Base-by-base conservation (phyloP, 2,113 vertebrate genomes). In the Thamnophis sirtalis region DNA sequence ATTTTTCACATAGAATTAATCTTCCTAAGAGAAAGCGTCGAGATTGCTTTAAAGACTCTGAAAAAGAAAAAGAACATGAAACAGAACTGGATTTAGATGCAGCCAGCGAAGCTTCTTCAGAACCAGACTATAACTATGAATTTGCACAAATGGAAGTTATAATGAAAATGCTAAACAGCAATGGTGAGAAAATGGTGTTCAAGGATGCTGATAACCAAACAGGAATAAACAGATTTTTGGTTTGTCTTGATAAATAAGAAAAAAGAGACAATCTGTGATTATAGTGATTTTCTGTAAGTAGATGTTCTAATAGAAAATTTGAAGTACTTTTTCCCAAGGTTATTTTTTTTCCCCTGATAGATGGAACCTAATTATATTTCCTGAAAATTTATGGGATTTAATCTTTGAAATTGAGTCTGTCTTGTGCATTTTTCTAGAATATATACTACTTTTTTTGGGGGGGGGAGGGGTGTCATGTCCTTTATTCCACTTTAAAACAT, bases 71-170 rank as follows among this genome's bases (percentile, higher is more conserved):
- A 68, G 63, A 68, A 68, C 63, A 96, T 98, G 9, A 97, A 0
- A 91, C 98, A 0, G 99, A 99, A n/a, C 98, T 96, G 13, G 99
- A 99, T 56, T 85, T 99, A 94, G 99, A 99, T 94, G 98, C 98
- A 0, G 98, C 98, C 90, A 99, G 99, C n/a, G 99, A 99, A 96
- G 98, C 99, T 8, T 99, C 99, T n/a, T 99, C 99, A 1, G 99
- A 99, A 93, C 98, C 98, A 93, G 99, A 99, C 96, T 99, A 99
- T 95, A 99, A 98, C 97, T 99, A 99, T 0, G 99, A 99, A 96
- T 99, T 99, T 95, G 99, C 99, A 56, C 99, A 99, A 97, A 99
- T 99, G 98, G 99, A 99, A 96, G 99, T 99, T 92, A 99, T 99
- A 96, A 99, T 99, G 99, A 99, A 99, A 95, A 99, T 99, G 1